These are phyloP conservation scores for Arothron firmamentum DNA, from an alignment of 2,113 vertebrate genomes.

Conservation along the genomic window DNA sequence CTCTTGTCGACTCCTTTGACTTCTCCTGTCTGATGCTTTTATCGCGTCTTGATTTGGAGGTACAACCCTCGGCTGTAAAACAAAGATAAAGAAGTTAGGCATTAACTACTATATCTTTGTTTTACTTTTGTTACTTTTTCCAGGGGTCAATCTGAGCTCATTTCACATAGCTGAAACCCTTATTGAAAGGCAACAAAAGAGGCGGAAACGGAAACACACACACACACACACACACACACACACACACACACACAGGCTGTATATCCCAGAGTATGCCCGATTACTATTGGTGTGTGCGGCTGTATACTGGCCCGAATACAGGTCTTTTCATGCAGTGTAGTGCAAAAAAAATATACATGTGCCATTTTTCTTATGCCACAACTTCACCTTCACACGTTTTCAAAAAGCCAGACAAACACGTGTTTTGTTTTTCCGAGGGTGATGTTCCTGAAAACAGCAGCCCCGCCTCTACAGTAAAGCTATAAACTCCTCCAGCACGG, in stretches of 20 bases:
- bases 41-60: conserved; percentile 75
- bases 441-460: conserved; percentile 30
- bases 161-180: conserved; percentile 70
- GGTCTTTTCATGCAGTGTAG: no score
- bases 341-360: no score
- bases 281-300: no score
- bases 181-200: conserved; percentile 19
- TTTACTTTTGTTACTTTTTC: no score
- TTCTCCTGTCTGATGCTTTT: conserved; percentile 16
- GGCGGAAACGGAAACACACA: conserved; percentile 5
- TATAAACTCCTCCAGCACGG: conserved; percentile 60
- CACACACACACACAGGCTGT: no score
- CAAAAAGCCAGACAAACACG: neutral
- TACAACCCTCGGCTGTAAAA: conserved; percentile 74
- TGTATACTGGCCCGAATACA: no score
- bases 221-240: no score
- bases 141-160: conserved; percentile 61
- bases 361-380: no score
- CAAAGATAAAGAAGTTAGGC: conserved; percentile 75
- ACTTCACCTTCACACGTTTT: neutral
- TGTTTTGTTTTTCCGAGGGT: conserved; percentile 27
- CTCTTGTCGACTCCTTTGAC: conserved; percentile 1
- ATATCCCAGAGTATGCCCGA: no score
- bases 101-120: no score
- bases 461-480: conserved; percentile 63